A percentile compares a stretch with the other conserved stretches of the same genome.
Conservation (phyloP, 2,888 invertebrate species). For the Agrilus cyanescens region DNA sequence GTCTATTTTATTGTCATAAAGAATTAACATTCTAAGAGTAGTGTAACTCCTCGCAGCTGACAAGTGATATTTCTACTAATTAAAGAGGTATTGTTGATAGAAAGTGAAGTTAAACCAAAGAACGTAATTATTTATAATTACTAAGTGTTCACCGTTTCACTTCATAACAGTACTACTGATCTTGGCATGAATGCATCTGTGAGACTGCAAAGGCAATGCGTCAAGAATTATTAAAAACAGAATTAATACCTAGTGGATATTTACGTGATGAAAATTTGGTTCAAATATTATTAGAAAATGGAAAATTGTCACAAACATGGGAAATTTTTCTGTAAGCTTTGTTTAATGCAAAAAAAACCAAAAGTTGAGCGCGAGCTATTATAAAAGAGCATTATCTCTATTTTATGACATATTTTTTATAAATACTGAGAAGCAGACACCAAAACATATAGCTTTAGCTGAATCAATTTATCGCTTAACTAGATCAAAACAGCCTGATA, state of each 20-base stretch:
- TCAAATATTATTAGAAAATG: slow-evolving; percentile 10
- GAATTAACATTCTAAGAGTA: no score
- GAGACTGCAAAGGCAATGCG: slow-evolving; percentile 13
- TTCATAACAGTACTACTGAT: no score
- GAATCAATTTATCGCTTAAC: slow-evolving; percentile 12
- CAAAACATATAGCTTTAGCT: slow-evolving; percentile 11
- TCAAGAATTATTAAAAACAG: slow-evolving; percentile 14
- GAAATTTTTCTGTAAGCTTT: slow-evolving; percentile 15
- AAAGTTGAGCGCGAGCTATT: slow-evolving; percentile 12
- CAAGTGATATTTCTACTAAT: no score
- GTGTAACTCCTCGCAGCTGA: no score
- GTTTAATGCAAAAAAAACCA: slow-evolving; percentile 12
- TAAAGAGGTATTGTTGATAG: no score
- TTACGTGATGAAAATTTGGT: slow-evolving; percentile 16
- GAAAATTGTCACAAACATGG: slow-evolving; percentile 12
- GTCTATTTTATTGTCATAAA: no score
- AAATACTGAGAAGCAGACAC: slow-evolving; percentile 12
- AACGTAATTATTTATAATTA: no score
- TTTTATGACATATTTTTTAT: slow-evolving; percentile 14
- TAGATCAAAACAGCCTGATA: slow-evolving; percentile 10
- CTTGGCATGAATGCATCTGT: no score
- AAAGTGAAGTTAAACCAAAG: no score
- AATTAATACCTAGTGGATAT: slow-evolving; percentile 11
- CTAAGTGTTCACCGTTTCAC: no score
- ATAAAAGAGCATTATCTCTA: slow-evolving; percentile 13